Evolutionary conservation across 2,797 vertebrate genomes (phyloP), one percentile per base, ranked within the genome.

Genomic region (Heteromormyrus szaboi): DNA sequence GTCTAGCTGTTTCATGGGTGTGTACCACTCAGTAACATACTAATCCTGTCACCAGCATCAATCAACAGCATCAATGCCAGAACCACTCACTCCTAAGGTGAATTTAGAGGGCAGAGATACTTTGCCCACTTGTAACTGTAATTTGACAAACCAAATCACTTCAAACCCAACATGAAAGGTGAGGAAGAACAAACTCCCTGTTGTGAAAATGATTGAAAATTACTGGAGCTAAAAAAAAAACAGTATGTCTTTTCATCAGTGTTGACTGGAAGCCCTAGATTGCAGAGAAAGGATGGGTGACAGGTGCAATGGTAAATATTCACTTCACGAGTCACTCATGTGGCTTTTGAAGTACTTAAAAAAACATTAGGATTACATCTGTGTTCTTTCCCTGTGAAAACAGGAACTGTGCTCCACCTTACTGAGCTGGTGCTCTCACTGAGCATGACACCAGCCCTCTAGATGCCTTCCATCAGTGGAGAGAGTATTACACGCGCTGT

Each of bases 71-170:
- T 29, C 83, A 33, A 14, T 25, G 48, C 11, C 44, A 53, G 46
- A 85, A 51, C 22, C 48, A 25, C n/a, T 29, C 1, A 14, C 19
- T 51, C 22, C 19, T 9, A 85, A 51, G 17, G 83, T 48, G 83
- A 14, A 51, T 53, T 53, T 33, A 51, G 8, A 85, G 11, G 44
- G 22, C 83, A 85, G 22, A 25, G n/a, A 17, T 48, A 85, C 11
- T 53, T 22, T 29, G n/a, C 44, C 48, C 48, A 51, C 83, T 53
- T 51, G 11, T 68, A n/a, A 41, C 85, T 44, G 48, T 54, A 56
- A 50, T 33, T 29, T 86, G 53, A 59, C 85, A 56, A 56, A 86
- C n/a, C 85, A 56, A 54, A 44, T 41, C 25, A 86, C 85, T 86
- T 59, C 85, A 62, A 56, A 62, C 33, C 29, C 51, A 59, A 86